These are phyloP conservation scores for Ochotona curzoniae DNA, from an alignment of 2,113 vertebrate genomes.

Conservation along the genomic window DNA sequence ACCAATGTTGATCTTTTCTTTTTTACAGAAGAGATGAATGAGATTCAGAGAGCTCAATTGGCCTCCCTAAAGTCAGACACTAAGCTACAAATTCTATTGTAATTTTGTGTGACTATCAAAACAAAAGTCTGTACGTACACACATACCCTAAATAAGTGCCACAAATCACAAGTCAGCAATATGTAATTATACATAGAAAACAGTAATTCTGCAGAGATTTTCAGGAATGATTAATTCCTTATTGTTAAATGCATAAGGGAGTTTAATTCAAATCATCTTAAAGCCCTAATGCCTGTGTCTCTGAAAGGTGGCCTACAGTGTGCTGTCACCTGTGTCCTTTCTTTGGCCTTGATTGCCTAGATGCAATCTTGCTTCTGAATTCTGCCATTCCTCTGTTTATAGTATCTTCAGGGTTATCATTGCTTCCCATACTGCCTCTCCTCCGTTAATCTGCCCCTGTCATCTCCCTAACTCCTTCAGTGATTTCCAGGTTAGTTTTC, in stretches of 20 bases:
- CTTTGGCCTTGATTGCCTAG: not conserved
- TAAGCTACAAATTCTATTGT: not conserved
- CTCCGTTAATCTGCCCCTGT: not conserved
- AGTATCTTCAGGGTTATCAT: not conserved
- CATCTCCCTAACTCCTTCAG: not conserved
- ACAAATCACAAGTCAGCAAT: not conserved
- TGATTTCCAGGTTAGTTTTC: not conserved
- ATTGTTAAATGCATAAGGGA: not conserved
- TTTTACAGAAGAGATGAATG: slow-evolving; percentile 10
- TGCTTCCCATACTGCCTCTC: not conserved
- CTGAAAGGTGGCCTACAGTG: not conserved
- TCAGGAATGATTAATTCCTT: slow-evolving; percentile 43
- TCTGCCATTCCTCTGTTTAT: slow-evolving; percentile 8
- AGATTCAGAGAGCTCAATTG: slow-evolving; percentile 22
- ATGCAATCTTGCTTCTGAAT: slow-evolving; percentile 6
- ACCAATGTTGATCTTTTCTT: slow-evolving; percentile 4
- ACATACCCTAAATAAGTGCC: not conserved
- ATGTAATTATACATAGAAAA: slow-evolving; percentile 47
- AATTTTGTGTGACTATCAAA: not conserved
- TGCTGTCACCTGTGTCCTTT: not conserved
- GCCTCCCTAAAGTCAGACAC: slow-evolving; percentile 29
- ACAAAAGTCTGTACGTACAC: not conserved
- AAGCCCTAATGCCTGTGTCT: not conserved
- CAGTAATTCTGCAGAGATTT: slow-evolving; percentile 20
- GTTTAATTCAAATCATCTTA: slow-evolving; percentile 22